Evolutionary conservation across 2,888 invertebrate genomes (phyloP).

Genomic region (Eremobia ochroleuca): DNA sequence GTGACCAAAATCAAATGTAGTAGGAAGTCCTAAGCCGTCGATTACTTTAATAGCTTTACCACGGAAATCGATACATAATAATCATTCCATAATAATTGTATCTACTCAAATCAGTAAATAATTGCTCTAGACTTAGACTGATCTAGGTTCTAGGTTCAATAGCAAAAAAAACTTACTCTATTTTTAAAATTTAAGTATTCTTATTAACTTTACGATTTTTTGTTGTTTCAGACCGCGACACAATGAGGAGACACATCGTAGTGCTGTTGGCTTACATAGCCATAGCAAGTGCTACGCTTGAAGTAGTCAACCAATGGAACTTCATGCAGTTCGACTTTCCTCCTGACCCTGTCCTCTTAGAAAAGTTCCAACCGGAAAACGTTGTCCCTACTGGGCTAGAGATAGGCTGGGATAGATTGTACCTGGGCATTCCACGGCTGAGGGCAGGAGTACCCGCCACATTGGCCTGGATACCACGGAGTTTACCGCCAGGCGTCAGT

Average conservation of each 20-base stretch:
- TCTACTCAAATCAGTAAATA: slow-evolving; percentile 8
- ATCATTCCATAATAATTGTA: slow-evolving; percentile 18
- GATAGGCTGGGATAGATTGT: slow-evolving; percentile 93
- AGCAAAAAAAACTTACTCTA: background rate
- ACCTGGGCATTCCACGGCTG: slow-evolving; percentile 94
- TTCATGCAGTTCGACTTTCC: slow-evolving; percentile 93
- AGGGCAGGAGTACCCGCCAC: slow-evolving; percentile 95
- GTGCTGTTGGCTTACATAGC: slow-evolving; percentile 79
- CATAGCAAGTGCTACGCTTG: slow-evolving; percentile 87
- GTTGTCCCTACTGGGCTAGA: slow-evolving; percentile 95
- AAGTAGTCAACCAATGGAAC: slow-evolving; percentile 94
- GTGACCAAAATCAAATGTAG: slow-evolving; percentile 19
- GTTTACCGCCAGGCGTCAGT: slow-evolving; percentile 92
- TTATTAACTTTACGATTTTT: background rate
- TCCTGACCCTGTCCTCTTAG: slow-evolving; percentile 90
- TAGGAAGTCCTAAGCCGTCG: slow-evolving; percentile 31
- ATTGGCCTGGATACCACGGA: slow-evolving; percentile 93
- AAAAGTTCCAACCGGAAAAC: slow-evolving; percentile 93
- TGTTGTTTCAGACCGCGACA: slow-evolving; percentile 47
- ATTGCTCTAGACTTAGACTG: slow-evolving; percentile 4
- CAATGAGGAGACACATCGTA: slow-evolving; percentile 77
- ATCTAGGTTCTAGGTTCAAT: background rate
- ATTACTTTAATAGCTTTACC: slow-evolving; percentile 31
- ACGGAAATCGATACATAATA: slow-evolving; percentile 47
- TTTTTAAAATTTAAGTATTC: background rate